Conservation (phyloP, 2,888 invertebrate genomes). For the Vannuccia rotundouncinata region DNA sequence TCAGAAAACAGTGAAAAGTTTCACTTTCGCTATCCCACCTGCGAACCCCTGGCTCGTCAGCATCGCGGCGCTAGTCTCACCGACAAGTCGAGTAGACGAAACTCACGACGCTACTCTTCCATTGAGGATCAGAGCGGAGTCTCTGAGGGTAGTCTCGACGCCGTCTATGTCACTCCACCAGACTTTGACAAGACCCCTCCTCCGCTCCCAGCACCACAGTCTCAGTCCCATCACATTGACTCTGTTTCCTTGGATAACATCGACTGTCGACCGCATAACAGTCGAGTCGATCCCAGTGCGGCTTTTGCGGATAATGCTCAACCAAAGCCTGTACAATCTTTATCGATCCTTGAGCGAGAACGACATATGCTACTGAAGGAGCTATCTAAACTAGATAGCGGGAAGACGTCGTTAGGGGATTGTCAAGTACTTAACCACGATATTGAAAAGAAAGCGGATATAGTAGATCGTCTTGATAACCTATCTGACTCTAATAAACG, state of each 20-base stretch:
- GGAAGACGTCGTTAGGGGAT: neutral
- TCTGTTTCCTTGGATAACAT: neutral
- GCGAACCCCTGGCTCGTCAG: neutral
- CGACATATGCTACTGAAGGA: conserved; percentile 15
- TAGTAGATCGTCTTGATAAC: neutral
- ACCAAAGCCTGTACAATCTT: neutral
- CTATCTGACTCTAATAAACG: too few species aligned
- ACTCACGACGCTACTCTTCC: neutral
- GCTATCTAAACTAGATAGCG: conserved; percentile 2
- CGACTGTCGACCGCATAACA: neutral
- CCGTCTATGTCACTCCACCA: neutral
- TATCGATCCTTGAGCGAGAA: conserved; percentile 24
- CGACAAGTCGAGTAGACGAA: neutral
- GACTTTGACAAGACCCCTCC: neutral
- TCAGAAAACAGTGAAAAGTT: neutral
- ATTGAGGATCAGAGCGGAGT: neutral
- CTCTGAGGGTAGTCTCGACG: neutral
- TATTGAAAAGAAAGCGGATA: neutral
- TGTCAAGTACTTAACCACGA: neutral
- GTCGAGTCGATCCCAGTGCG: neutral
- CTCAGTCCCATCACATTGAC: too few species aligned
- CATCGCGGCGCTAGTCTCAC: neutral
- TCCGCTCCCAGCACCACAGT: too few species aligned
- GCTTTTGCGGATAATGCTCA: neutral
- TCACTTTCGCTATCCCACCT: neutral